Conservation (phyloP, 2,797 vertebrate genomes). For the Danionella dracula region DNA sequence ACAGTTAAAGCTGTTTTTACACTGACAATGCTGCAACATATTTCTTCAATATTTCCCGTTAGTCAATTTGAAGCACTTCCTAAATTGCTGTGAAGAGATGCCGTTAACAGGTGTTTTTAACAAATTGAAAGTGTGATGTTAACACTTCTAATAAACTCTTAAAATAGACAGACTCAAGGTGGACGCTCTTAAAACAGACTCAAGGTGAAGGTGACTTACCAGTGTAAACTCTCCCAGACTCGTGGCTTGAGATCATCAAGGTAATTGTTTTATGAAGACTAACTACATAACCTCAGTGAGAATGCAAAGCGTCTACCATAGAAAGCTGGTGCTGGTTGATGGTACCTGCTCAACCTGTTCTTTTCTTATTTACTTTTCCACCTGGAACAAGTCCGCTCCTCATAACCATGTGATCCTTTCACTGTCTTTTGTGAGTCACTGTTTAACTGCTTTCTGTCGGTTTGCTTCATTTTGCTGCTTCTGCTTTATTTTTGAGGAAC, state of each 20-base stretch:
- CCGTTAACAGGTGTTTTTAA: not conserved
- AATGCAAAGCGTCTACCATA: not conserved
- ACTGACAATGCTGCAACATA: not conserved
- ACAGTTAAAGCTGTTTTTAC: too few relatives aligned
- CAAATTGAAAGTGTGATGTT: not conserved
- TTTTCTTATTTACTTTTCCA: not conserved
- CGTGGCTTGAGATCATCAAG: not conserved
- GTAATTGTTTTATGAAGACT: not conserved
- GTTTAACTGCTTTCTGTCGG: not conserved
- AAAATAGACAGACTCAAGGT: too few relatives aligned
- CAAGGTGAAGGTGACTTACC: slow-evolving; percentile 1
- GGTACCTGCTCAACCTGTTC: slow-evolving; percentile 5
- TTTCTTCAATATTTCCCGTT: not conserved
- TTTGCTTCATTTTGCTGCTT: slow-evolving; percentile 19
- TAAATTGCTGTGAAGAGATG: not conserved
- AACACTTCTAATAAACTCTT: too few relatives aligned
- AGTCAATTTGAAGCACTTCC: not conserved
- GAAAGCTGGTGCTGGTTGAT: not conserved
- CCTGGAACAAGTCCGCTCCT: not conserved
- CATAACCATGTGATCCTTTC: not conserved
- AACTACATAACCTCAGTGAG: not conserved
- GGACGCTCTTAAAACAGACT: not conserved
- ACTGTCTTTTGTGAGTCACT: not conserved
- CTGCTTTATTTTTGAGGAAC: slow-evolving; percentile 38
- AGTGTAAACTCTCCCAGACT: not conserved